Base-by-base conservation (phyloP, 2,113 vertebrate genomes). In the Rhagologus leucostigma region DNA sequence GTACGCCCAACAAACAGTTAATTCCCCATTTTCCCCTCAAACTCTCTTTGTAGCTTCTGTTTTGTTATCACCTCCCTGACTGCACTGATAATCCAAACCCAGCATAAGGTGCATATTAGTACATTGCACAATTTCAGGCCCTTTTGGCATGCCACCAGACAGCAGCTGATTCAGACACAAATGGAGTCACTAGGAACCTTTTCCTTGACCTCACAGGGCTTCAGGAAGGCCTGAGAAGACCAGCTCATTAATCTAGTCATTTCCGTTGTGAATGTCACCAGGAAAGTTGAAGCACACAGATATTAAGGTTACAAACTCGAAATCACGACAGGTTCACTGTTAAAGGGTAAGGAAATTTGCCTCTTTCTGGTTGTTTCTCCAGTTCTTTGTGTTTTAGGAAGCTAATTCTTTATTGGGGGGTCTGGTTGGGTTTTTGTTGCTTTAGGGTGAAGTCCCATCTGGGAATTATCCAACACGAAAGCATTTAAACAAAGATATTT, bases 111-210 rank as follows among this genome's bases (percentile, higher is more conserved):
- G 68, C 42, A 6, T 19, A 64, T 89, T 79, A 87, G 8, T 21
- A 15, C 41, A 74, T 76, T 84, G 42, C 70, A 85, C 35, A 73
- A 80, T 64, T 84, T 57, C 59, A 71, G 23, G 32, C 46, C 32
- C 37, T 91, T 59, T 63, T 76, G 60, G 77, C 62, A 86, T 46
- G 10, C 42, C 86, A 70, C 68, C 76, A 81, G 47, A 30, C 52
- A 86, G 74, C 67, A 96, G 56, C 35, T 87, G 60, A 88, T 90
- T 76, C 12, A 13, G 29, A 93, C 89, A 35, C 27, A 82, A 84
- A 44, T 32, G 4, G 64, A 92, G 16, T 84, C 60, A 46, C 32
- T 83, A 49, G 32, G 33, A 93, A 30, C n/a, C 11, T 87, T 93
- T 90, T 77, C 50, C 42, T 53, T 93, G 73, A 94, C 62, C 63